Evolutionary conservation across 2,888 invertebrate genomes (phyloP), one percentile per base, ranked within the genome.

Genomic region (Pyrrhosoma nymphula): DNA sequence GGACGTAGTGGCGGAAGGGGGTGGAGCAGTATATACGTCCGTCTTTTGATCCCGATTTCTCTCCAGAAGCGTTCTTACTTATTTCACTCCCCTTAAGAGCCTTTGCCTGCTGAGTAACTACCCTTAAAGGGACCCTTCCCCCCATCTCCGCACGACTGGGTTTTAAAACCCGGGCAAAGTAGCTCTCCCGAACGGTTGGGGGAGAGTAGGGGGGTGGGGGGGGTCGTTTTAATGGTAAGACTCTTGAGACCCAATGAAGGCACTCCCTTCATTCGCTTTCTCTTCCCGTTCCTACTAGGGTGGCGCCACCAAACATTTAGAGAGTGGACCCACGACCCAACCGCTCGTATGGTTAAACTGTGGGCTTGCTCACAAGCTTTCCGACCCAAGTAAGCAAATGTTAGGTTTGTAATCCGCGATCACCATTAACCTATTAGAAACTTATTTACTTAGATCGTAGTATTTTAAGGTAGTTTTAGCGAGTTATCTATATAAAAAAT

Each of bases 111-210:
- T 26, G 26, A 69, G 26, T 26, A 69, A 26, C 69, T 26, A n/a
- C 69, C 26, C n/a, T 26, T 23, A 3, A 10, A 10, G 23, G n/a
- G 26, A 69, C 26, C 26, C 69, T n/a, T n/a, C 69, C 69, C 69
- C 69, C 47, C 47, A 47, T n/a, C n/a, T 60, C 10, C 69, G 69
- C 69, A 10, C 69, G 69, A n/a, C n/a, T n/a, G 69, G 69, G 69
- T 69, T 69, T 69, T 69, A 69, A 69, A 69, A 69, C 69, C 69
- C 69, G 12, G n/a, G n/a, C 69, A n/a, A 69, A 69, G 69, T 69
- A 69, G n/a, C 23, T 26, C 12, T 69, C 69, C n/a, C 69, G 8
- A n/a, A n/a, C 26, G 69, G 10, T n/a, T 0, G 69, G 69, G 23
- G n/a, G n/a, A n/a, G n/a, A n/a, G n/a, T n/a, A n/a, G n/a, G n/a